phyloP scores from a whole-genome alignment of 2,113 vertebrate genomes.

The Lophochroa leadbeateri region DNA sequence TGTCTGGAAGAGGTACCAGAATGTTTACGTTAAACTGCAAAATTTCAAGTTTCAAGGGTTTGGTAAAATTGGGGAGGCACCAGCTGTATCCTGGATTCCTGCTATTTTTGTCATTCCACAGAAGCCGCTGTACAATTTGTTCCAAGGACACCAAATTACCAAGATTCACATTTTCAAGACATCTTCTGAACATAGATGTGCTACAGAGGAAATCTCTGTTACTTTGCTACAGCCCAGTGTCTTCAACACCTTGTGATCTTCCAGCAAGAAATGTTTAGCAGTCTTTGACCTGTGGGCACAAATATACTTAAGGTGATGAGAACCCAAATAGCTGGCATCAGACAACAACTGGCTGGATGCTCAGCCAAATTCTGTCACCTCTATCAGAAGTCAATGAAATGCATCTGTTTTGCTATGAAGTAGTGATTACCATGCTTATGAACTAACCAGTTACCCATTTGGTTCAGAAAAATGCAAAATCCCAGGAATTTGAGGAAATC shows the following conservation, averaged over 20 bases:
- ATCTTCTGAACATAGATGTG: background rate
- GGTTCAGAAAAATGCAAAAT: background rate
- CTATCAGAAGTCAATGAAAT: background rate
- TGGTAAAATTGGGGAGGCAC: background rate
- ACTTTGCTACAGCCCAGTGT: background rate
- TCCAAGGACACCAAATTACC: background rate
- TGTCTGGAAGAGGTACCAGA: background rate
- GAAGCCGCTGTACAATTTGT: background rate
- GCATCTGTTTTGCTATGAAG: background rate
- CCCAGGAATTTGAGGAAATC: background rate
- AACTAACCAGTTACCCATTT: background rate
- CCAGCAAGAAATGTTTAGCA: background rate
- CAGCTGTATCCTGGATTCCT: background rate
- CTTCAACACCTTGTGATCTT: background rate
- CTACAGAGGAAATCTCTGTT: background rate
- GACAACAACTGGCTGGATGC: background rate
- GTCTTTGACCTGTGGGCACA: background rate
- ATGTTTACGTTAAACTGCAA: background rate
- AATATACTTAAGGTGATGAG: background rate
- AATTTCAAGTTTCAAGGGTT: background rate
- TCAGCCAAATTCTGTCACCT: background rate
- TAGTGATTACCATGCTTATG: background rate
- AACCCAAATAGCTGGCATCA: background rate
- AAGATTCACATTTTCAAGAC: background rate
- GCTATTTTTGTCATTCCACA: background rate